Evolutionary conservation across 2,113 vertebrate genomes (phyloP).

Genomic region (Buteo buteo): DNA sequence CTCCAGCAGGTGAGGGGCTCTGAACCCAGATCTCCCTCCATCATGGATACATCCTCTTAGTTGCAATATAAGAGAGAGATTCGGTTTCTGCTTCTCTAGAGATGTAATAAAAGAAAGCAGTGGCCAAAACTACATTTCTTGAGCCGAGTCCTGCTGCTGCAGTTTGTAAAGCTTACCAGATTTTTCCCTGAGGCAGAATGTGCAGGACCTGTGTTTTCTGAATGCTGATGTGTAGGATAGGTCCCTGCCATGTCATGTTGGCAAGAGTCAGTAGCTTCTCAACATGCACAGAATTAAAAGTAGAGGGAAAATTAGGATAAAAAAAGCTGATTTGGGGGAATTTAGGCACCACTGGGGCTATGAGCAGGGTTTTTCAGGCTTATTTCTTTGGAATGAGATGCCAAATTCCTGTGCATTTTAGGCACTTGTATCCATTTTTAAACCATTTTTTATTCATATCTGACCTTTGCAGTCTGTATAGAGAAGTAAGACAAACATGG

Average conservation of each 20-base stretch:
- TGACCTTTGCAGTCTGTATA: background rate
- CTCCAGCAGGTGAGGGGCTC: background rate
- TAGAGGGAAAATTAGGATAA: background rate
- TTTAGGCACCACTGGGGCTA: background rate
- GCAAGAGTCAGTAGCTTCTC: background rate
- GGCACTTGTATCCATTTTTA: background rate
- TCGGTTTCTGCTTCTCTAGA: background rate
- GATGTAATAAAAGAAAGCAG: background rate
- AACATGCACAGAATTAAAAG: background rate
- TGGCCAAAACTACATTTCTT: background rate
- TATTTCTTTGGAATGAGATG: background rate
- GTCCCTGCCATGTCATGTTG: background rate
- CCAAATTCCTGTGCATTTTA: background rate
- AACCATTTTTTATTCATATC: background rate
- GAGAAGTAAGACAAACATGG: background rate
- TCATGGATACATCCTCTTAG: background rate
- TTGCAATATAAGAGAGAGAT: background rate
- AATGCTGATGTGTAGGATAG: background rate
- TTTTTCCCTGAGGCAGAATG: background rate
- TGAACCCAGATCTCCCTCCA: background rate
- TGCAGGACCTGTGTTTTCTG: background rate
- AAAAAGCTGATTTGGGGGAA: background rate
- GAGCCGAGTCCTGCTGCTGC: background rate
- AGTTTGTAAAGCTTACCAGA: background rate
- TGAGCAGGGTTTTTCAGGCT: background rate